Evolutionary conservation across 1,140 invertebrate species (phyloP).

Genomic region (Acromyrmex echinatior): DNA sequence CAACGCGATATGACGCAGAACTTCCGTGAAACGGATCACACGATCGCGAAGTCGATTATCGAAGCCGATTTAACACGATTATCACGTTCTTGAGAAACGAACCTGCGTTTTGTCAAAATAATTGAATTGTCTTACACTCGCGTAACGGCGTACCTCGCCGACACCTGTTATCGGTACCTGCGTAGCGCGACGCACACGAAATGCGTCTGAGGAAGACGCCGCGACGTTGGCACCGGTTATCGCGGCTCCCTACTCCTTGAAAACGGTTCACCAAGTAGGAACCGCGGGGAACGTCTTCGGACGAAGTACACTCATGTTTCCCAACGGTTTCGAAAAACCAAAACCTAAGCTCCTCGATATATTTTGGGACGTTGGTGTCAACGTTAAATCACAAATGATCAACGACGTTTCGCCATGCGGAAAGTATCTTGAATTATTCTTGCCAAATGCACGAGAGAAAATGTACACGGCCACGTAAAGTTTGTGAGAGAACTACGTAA

Average conservation of each 20-base stretch:
- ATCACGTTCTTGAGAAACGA: not conserved
- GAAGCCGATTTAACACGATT: not conserved
- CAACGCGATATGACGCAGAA: not conserved
- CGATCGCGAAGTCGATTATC: not conserved
- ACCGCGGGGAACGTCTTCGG: conserved; percentile 36
- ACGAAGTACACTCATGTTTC: not conserved
- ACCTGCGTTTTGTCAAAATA: not conserved
- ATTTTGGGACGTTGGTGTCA: not conserved
- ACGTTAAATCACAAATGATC: not conserved
- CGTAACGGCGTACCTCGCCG: not conserved
- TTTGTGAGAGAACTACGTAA: not conserved
- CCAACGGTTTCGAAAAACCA: not conserved
- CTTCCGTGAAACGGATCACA: not conserved
- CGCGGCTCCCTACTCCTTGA: conserved; percentile 49
- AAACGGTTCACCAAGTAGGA: conserved; percentile 46
- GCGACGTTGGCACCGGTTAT: conserved; percentile 58
- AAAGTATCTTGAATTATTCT: conserved; percentile 15
- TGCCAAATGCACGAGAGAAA: not conserved
- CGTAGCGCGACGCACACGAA: conserved; percentile 48
- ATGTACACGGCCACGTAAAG: not conserved
- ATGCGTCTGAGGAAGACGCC: conserved; percentile 51
- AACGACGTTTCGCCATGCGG: not conserved
- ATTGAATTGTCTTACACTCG: not conserved
- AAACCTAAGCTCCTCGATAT: not conserved
- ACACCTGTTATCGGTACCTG: conserved; percentile 41